phyloP scores from a whole-genome alignment of 2,888 invertebrate species.

The Conomelus anceps region DNA sequence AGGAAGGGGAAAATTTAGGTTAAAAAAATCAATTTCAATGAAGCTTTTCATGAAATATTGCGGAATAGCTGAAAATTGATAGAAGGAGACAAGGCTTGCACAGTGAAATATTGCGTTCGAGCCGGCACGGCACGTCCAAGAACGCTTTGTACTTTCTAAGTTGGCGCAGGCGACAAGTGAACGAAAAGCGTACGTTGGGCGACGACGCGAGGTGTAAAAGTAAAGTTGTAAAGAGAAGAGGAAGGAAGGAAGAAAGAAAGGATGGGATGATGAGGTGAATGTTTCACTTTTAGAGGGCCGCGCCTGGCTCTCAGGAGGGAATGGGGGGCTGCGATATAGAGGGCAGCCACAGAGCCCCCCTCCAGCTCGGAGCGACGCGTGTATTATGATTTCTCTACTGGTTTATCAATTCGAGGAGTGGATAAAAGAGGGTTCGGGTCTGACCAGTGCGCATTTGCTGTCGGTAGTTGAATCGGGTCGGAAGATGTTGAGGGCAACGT shows the following conservation, averaged over 20 bases:
- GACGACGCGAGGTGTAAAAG: not conserved
- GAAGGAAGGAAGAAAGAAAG: not conserved
- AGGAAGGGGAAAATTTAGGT: too few species aligned
- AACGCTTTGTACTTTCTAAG: too few species aligned
- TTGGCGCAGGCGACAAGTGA: too few species aligned
- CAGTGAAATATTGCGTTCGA: not conserved
- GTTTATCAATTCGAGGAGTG: constrained; percentile 11
- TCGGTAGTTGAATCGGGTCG: not conserved
- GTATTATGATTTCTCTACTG: constrained; percentile 13
- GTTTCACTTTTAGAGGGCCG: constrained; percentile 9
- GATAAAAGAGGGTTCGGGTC: constrained; percentile 2
- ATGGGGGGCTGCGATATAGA: not conserved
- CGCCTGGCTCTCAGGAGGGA: not conserved
- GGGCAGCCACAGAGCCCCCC: not conserved
- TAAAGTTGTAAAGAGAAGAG: too few species aligned
- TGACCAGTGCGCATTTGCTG: not conserved
- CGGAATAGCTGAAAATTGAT: not conserved
- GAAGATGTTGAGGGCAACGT: not conserved
- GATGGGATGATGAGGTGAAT: not conserved
- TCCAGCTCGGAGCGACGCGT: not conserved
- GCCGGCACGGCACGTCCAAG: too few species aligned
- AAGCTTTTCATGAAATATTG: too few species aligned
- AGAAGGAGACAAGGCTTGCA: not conserved
- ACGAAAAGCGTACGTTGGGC: not conserved
- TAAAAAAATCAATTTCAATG: too few species aligned